Percentiles rank a stretch among this genome's conserved stretches.
Evolutionary conservation across 2,888 invertebrate genomes (phyloP).

Genomic region (Eumacrocentrus americanus): DNA sequence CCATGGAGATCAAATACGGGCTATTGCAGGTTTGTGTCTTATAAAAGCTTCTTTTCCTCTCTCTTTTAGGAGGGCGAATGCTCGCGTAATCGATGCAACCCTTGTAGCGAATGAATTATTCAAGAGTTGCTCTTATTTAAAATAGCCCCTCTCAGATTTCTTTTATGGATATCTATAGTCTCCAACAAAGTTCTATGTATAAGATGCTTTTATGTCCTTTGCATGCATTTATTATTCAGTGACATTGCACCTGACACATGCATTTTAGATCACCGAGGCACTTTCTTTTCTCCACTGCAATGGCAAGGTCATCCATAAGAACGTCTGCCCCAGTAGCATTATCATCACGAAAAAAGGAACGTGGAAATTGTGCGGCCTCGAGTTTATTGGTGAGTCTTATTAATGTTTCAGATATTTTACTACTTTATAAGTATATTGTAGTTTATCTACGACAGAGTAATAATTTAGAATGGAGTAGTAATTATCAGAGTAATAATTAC

Average conservation of each 20-base stretch:
- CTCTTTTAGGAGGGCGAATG: neutral
- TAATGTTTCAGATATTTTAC: too few relatives aligned
- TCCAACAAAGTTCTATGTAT: constrained; percentile 6
- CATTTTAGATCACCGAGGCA: constrained; percentile 89
- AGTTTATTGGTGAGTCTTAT: constrained; percentile 80
- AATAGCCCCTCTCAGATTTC: neutral
- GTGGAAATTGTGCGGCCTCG: constrained; percentile 95
- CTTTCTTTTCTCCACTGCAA: constrained; percentile 90
- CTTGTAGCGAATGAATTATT: constrained; percentile 9
- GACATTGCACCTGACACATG: constrained; percentile 33
- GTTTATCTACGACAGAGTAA: too few relatives aligned
- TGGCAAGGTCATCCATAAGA: constrained; percentile 87
- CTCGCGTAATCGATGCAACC: neutral
- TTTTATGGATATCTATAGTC: neutral
- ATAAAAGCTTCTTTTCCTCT: neutral
- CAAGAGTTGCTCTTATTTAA: neutral
- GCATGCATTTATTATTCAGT: constrained; percentile 25
- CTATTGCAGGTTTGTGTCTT: constrained; percentile 77
- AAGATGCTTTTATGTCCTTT: constrained; percentile 18
- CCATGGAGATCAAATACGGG: constrained; percentile 93
- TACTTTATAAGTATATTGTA: too few relatives aligned
- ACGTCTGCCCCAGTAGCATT: constrained; percentile 92
- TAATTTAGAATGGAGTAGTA: too few relatives aligned
- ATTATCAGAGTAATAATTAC: too few relatives aligned
- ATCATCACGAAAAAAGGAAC: constrained; percentile 90